These are phyloP conservation scores for Henicopernis longicauda DNA, from an alignment of 2,113 vertebrate genomes.

Conservation along the genomic window DNA sequence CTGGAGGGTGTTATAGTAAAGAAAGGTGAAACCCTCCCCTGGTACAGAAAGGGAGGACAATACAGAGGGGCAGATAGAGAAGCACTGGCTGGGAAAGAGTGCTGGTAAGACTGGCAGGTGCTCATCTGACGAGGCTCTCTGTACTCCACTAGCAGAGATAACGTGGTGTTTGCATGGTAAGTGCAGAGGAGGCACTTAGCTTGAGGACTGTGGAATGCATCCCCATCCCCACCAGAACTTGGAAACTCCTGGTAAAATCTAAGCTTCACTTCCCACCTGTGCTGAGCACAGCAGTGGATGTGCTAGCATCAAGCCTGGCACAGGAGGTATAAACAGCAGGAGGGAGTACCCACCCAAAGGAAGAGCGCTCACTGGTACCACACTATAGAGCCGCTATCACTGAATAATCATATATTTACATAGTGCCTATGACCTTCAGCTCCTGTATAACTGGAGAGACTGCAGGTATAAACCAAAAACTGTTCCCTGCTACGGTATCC, in stretches of 20 bases:
- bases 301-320: background rate
- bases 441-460: background rate
- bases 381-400: background rate
- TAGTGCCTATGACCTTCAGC: background rate
- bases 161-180: background rate
- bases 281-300: background rate
- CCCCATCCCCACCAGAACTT: background rate
- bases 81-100: background rate
- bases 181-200: too few relatives aligned
- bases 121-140: background rate
- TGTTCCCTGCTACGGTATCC: background rate
- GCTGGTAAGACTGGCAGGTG: background rate
- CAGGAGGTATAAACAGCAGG: background rate
- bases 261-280: background rate
- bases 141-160: background rate
- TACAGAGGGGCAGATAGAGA: background rate
- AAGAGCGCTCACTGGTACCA: background rate
- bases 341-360: background rate
- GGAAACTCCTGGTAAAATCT: background rate
- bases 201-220: background rate
- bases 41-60: background rate
- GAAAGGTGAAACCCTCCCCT: background rate
- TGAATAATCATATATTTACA: background rate
- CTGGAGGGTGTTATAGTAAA: background rate
- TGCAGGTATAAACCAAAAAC: background rate